Base-by-base conservation (phyloP, 2,888 invertebrate species). In the Hypercompe scribonia region DNA sequence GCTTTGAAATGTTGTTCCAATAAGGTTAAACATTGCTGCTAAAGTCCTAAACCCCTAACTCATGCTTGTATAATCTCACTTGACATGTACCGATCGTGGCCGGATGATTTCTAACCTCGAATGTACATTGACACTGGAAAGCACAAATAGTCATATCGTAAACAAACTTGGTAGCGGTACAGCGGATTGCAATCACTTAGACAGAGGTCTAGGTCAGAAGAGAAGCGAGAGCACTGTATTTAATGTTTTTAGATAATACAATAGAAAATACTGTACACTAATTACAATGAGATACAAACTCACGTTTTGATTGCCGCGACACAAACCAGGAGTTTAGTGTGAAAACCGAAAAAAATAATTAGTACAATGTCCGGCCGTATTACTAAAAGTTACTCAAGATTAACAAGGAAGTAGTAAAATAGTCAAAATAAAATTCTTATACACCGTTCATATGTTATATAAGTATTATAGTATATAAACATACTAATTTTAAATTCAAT, bases 131-230 rank as follows among this genome's bases (percentile, higher is more conserved):
- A 82, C 86, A 80, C 67, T 78, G 78, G 63, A 78, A 79, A 82
- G 83, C 78, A 82, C 87, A 89, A 83, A 89, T 88, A 88, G 77
- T 74, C 77, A 84, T 86, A 85, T 85, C 84, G 87, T 88, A 87
- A 89, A 87, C 89, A 89, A 87, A 89, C 88, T 86, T 79, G 79
- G 80, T 80, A 81, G 76, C 79, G 74, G 81, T 84, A 87, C 88
- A 87, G 83, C 80, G 83, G 78, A 86, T 84, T 88, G 88, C 87
- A 87, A 87, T 88, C 85, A 83, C 70, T 71, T 67, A n/a, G 74
- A 66, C 70, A 71, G 68, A 42, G 84, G 84, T 71, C 75, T 74
- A 5, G 69, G 64, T 77, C 54, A 58, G 8, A 58, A 77, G 71
- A 72, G 58, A 8, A 73, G 79, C 78, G 76, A 46, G n/a, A 50